Evolutionary conservation across 2,797 vertebrate species (phyloP), one percentile per base, ranked within the genome.

Genomic region (Simalia tracyae): DNA sequence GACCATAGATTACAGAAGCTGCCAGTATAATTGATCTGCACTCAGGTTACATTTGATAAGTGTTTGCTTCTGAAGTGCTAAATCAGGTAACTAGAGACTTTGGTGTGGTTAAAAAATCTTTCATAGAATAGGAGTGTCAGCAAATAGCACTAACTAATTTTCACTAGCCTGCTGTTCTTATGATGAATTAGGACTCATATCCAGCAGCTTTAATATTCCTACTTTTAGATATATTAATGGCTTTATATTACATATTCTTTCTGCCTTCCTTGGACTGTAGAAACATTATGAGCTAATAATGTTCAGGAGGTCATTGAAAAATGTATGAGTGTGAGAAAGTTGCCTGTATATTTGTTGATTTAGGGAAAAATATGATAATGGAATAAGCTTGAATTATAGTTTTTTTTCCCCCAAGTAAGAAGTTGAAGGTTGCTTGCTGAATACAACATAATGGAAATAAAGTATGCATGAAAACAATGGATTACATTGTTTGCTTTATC

Each of bases 181-280:
- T 90, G 85, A 84, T 90, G 68, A 90, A 92, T 84, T 87, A 84
- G 90, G 31, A 90, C 46, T 84, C 42, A 84, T 90, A 81, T 87
- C n/a, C 85, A 84, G 68, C 60, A 84, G 60, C 31, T 84, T 92
- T 87, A 92, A 90, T 31, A 90, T 81, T 92, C 59, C 72, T 60
- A 86, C 54, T 64, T 57, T 92, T 90, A 72, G 31, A 90, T 92
- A 76, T 84, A 92, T 90, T 90, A 64, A 90, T 92, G 46, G 24
- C 10, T 76, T 90, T 87, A 57, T 57, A 63, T 76, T 57, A 56
- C 54, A 63, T 31, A 42, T 60, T 56, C 57, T 59, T 64, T 12
- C 36, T 86, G 17, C 28, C 17, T 89, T 68, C 15, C 81, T 81
- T 76, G n/a, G 42, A 24, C 46, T 92, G 9, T 63, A 56, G 64